Evolutionary conservation across 23 tunicate genomes (phyloP).

Genomic region (Halocynthia roretzi): DNA sequence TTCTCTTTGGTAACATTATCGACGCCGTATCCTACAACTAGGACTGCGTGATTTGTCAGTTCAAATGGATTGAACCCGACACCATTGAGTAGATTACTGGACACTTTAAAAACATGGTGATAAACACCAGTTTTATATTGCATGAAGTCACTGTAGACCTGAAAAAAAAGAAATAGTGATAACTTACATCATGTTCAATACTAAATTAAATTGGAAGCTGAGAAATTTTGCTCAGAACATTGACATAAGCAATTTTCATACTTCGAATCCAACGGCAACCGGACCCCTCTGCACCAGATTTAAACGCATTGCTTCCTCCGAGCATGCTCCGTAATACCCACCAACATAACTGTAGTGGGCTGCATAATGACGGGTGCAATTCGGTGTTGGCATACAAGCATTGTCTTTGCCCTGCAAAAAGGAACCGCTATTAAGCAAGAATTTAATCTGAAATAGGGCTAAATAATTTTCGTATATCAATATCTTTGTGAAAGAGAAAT

Average conservation of each 20-base stretch:
- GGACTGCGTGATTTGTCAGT: conserved; percentile 93
- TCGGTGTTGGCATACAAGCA: conserved; percentile 29
- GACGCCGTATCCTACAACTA: conserved; percentile 84
- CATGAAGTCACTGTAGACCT: conserved; percentile 86
- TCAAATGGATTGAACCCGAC: conserved; percentile 77
- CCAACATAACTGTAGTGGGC: conserved; percentile 87
- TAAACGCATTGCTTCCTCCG: conserved; percentile 61
- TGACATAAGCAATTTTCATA: conserved; percentile 1
- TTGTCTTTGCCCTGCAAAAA: conserved; percentile 32
- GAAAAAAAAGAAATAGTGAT: not conserved
- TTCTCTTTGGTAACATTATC: conserved; percentile 66
- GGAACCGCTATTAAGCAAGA: too few species aligned
- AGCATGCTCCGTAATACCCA: conserved; percentile 91
- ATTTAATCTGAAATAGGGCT: too few species aligned
- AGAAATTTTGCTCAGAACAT: not conserved
- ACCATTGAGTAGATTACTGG: conserved; percentile 7
- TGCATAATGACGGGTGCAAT: conserved; percentile 72
- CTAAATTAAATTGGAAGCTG: not conserved
- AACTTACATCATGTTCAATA: not conserved
- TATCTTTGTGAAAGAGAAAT: too few species aligned
- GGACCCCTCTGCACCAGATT: conserved; percentile 77
- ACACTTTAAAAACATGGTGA: conserved; percentile 57
- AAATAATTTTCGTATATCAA: too few species aligned
- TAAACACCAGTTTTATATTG: conserved; percentile 79
- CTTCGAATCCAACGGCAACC: conserved; percentile 78